Conservation (phyloP, 1,140 invertebrate genomes). For the Triops cancriformis region DNA sequence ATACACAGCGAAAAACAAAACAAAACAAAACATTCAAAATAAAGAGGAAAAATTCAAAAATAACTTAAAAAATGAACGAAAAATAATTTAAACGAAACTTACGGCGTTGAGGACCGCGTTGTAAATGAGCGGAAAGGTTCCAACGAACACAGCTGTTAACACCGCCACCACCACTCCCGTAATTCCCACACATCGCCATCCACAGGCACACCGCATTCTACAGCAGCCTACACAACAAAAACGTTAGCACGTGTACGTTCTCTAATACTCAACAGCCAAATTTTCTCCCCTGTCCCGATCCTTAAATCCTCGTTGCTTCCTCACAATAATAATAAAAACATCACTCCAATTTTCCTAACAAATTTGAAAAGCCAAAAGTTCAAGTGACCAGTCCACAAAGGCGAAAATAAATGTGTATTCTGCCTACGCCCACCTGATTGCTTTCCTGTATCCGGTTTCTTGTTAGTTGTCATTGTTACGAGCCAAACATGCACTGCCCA, state of each 20-base stretch:
- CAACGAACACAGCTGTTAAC: slow-evolving; percentile 14
- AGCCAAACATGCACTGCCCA: neutral
- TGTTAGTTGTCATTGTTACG: neutral
- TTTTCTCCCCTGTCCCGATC: neutral
- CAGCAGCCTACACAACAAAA: neutral
- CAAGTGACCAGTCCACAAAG: no score
- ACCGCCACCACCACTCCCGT: slow-evolving; percentile 22
- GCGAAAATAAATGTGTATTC: no score
- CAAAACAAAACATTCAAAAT: neutral
- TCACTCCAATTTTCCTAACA: no score
- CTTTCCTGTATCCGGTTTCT: neutral
- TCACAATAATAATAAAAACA: no score
- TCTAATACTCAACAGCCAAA: neutral
- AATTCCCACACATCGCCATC: slow-evolving; percentile 17
- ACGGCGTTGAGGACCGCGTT: slow-evolving; percentile 24
- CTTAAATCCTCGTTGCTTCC: no score
- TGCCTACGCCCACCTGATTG: neutral
- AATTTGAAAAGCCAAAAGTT: no score
- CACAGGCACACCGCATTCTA: slow-evolving; percentile 12
- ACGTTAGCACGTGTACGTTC: neutral
- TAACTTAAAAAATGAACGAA: no score
- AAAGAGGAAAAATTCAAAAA: no score
- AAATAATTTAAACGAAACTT: no score
- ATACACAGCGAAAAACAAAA: neutral
- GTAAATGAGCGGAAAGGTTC: slow-evolving; percentile 20